Evolutionary conservation across 1,140 invertebrate species (phyloP).

Genomic region (Bombus vancouverensis): DNA sequence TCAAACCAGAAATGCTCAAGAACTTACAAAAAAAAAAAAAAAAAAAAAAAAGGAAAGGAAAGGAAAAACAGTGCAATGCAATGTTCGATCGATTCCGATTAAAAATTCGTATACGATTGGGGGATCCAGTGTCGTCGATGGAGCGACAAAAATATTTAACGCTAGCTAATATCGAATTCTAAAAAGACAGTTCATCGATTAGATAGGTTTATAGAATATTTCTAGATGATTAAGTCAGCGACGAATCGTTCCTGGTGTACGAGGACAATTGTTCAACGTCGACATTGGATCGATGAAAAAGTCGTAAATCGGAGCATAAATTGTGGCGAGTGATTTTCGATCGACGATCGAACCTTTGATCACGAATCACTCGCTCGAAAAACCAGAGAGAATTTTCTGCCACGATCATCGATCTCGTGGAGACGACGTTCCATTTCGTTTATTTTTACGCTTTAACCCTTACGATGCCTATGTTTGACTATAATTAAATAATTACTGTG

Average conservation of each 20-base stretch:
- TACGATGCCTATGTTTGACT: too few relatives aligned
- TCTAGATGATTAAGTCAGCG: constrained; percentile 13
- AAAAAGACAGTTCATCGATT: constrained; percentile 30
- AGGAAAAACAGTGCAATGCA: not conserved
- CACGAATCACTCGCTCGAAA: constrained; percentile 37
- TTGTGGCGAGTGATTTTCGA: constrained; percentile 50
- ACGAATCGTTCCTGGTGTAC: constrained; percentile 29
- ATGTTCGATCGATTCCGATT: not conserved
- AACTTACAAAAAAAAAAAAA: not conserved
- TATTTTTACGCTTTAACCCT: not conserved
- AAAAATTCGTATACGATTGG: constrained; percentile 23
- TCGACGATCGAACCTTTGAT: constrained; percentile 53
- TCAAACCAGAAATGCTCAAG: not conserved
- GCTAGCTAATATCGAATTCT: constrained; percentile 10
- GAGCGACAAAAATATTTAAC: not conserved
- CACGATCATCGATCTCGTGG: constrained; percentile 6
- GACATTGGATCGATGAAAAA: constrained; percentile 40
- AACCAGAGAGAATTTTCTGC: not conserved
- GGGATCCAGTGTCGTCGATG: constrained; percentile 36
- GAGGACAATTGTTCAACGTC: constrained; percentile 28
- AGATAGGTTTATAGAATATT: constrained; percentile 35
- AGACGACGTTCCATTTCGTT: not conserved
- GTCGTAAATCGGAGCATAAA: not conserved
- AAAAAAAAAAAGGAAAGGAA: not conserved
- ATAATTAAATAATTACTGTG: too few relatives aligned